phyloP scores from a whole-genome alignment of 2,797 vertebrate genomes.

The Atherinosoma microstoma region DNA sequence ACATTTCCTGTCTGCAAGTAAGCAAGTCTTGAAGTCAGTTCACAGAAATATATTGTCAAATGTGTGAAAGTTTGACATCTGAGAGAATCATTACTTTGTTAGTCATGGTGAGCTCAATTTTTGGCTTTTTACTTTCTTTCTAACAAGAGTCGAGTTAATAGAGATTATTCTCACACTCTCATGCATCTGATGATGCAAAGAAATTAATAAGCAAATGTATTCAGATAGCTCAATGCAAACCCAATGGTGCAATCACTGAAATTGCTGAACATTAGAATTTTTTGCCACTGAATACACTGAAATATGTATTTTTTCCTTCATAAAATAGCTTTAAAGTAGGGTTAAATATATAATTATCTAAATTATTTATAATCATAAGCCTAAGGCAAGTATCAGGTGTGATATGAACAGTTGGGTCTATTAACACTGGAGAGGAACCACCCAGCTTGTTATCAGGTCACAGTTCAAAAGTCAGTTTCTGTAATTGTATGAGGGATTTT shows the following conservation, averaged over 20 bases:
- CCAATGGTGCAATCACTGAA: constrained; percentile 31
- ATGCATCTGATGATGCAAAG: neutral
- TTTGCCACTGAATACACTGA: constrained; percentile 12
- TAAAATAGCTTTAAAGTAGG: constrained; percentile 17
- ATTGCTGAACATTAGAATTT: constrained; percentile 25
- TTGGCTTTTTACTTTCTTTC: no score
- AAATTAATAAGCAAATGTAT: constrained; percentile 35
- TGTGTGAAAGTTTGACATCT: constrained; percentile 8
- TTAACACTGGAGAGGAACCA: neutral
- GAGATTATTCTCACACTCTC: neutral
- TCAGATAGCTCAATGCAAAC: constrained; percentile 19
- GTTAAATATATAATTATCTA: no score
- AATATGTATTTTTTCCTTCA: constrained; percentile 22
- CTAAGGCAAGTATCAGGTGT: constrained; percentile 4
- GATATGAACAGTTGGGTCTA: neutral
- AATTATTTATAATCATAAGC: constrained; percentile 17
- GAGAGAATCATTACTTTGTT: neutral
- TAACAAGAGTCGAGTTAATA: neutral
- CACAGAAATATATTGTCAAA: neutral
- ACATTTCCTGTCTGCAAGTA: constrained; percentile 60
- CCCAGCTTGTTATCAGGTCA: no score
- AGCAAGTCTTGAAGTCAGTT: constrained; percentile 28
- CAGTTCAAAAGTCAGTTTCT: neutral
- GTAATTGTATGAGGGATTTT: neutral
- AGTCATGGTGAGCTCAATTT: neutral